Evolutionary conservation across 1,140 invertebrate genomes (phyloP), one percentile per base, ranked within the genome.

Genomic region (Conopomorpha cramerella): DNA sequence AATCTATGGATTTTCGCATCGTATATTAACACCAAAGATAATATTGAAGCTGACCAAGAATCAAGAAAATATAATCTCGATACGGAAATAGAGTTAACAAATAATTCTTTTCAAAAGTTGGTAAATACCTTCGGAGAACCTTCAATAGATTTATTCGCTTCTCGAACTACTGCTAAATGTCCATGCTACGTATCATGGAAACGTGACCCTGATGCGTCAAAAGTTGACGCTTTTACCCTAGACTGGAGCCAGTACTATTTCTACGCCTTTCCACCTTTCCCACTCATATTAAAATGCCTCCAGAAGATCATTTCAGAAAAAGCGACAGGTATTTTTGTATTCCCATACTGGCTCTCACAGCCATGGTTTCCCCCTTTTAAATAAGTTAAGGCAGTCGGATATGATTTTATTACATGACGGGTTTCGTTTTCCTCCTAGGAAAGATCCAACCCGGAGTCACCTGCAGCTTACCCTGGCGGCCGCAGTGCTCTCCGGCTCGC

Each of bases 1-100:
- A 45, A 54, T 3, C 38, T 70, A 13, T 64, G 35, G 40, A 2
- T 70, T 3, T 54, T 51, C 19, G 62, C 59, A 3, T 58, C 64
- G 1, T 68, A 71, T 30, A 53, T 73, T 2, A 56, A 49, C 30
- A 55, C 66, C 1, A 49, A 49, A 32, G 44, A 70, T 14, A 60
- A 62, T 33, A 14, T 37, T 0, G 43, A 34, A 16, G 49, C 55
- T 11, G 54, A 62, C 19, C 15, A 16, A 29, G 36, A 46, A 32
- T 57, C 54, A 8, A 12, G 55, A 14, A 32, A 33, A 2, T 7
- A 29, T 14, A n/a, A 35, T 11, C 11, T 8, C 7, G 34, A 35
- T 7, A 12, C 13, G 10, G 34, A 35, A 35, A 25, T 16, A 18
- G 16, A 23, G 14, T 23, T 23, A 23, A 23, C 4, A 6, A 10